phyloP scores from a whole-genome alignment of 30 jellyfish, hydroid and myxozoan species.

The Cassiopea xamachana region DNA sequence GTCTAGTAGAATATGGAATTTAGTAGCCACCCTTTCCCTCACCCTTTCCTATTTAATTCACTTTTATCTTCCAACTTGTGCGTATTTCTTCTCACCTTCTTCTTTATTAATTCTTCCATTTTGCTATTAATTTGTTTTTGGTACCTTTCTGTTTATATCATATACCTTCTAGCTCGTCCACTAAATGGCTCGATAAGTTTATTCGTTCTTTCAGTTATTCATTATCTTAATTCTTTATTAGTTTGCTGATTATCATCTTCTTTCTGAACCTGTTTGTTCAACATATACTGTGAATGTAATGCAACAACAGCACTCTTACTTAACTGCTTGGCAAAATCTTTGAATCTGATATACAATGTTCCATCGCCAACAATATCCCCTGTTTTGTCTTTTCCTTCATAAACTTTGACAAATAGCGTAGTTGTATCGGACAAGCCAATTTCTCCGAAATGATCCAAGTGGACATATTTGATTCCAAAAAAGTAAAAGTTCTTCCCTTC shows the following conservation, averaged over 20 bases:
- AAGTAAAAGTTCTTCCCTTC: constrained; percentile 27
- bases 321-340: constrained; percentile 62
- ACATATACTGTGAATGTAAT: background rate
- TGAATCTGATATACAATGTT: constrained; percentile 21
- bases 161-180: background rate
- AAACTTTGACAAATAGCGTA: constrained; percentile 21
- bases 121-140: background rate
- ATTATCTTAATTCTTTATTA: no score
- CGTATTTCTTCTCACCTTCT: no score
- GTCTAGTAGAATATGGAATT: no score
- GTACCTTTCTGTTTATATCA: background rate
- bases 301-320: background rate
- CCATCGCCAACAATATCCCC: constrained; percentile 32
- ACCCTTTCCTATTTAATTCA: no score
- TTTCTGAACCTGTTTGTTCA: background rate
- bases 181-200: no score
- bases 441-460: constrained; percentile 28
- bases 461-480: constrained; percentile 44
- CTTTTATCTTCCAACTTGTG: no score
- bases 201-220: background rate
- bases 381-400: constrained; percentile 11
- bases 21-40: no score
- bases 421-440: constrained; percentile 60
- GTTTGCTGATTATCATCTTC: background rate
- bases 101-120: background rate